Evolutionary conservation across 1,140 invertebrate genomes (phyloP), one percentile per base, ranked within the genome.

Genomic region (Drosophila sulfurigaster): DNA sequence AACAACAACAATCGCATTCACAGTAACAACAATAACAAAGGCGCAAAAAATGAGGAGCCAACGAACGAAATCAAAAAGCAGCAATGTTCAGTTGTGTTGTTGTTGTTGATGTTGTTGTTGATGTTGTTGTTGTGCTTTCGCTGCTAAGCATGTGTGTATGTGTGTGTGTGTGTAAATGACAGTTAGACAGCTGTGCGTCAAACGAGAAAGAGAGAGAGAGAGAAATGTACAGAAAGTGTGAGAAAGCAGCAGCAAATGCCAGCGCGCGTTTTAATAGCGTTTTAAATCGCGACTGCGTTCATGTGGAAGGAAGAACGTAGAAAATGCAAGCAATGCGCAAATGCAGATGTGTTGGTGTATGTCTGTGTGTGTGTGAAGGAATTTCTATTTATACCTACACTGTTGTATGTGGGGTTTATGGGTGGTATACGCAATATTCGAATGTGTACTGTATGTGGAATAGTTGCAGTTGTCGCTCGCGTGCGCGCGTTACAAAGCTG

Each of bases 201-300:
- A 78, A 45, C 54, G 32, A 60, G 60, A 74, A 48, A 71, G 28
- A 56, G 30, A 71, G 60, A 66, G 54, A 78, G 28, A 70, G 30
- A 69, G 25, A 68, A 16, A 74, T 38, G 64, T 30, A 70, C 30
- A 78, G 5, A 69, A 25, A 57, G 25, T 63, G 48, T 57, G 51
- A 63, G 30, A 62, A 60, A 74, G 74, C 45, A 68, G 38, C 41
- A 43, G 41, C n/a, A 67, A 73, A 54, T 60, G 64, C 6, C 16
- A 68, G 38, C 56, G 41, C 71, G 76, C 63, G 45, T 79, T 81
- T 79, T 48, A 79, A 56, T 75, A 79, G 72, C 72, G 54, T 76
- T 76, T 76, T 65, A 79, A 80, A 72, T 74, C 69, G 76, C 72
- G 68, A 65, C 64, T 81, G 48, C 56, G 5, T 72, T 41, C 59